A percentile compares a stretch with the other conserved stretches of the same genome.
phyloP scores from a whole-genome alignment of 1,140 invertebrate species.

The Stenopsyche tienmushanensis region DNA sequence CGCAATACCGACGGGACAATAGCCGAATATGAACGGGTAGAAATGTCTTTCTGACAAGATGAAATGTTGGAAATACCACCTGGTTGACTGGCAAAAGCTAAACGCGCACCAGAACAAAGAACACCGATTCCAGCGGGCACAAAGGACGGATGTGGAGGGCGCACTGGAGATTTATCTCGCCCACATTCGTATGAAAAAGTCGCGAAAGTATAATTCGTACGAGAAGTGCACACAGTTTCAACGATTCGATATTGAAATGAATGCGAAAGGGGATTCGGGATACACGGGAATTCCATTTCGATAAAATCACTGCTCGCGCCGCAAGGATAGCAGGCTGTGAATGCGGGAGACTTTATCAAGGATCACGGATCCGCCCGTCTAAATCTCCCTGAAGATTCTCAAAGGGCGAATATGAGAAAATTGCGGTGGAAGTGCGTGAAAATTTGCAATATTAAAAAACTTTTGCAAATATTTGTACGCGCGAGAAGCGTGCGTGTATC shows the following conservation, averaged over 20 bases:
- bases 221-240: not conserved
- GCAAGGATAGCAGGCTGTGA: not conserved
- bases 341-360: not conserved
- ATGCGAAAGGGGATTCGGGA: not conserved
- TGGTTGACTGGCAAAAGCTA: too few relatives aligned
- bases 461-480: not conserved
- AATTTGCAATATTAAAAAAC: not conserved
- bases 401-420: not conserved
- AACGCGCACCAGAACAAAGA: too few relatives aligned
- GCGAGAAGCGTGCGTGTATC: not conserved
- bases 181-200: not conserved
- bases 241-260: not conserved
- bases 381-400: too few relatives aligned
- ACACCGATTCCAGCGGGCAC: too few relatives aligned
- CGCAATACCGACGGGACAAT: too few relatives aligned
- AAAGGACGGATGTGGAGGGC: too few relatives aligned
- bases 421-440: not conserved
- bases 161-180: not conserved
- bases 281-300: conserved; percentile 4
- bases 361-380: not conserved
- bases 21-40: too few relatives aligned
- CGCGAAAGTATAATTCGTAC: not conserved
- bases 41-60: too few relatives aligned
- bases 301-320: conserved; percentile 1
- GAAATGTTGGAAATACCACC: too few relatives aligned